Conservation (phyloP, 2,797 vertebrate genomes). For the Tamandua tetradactyla region DNA sequence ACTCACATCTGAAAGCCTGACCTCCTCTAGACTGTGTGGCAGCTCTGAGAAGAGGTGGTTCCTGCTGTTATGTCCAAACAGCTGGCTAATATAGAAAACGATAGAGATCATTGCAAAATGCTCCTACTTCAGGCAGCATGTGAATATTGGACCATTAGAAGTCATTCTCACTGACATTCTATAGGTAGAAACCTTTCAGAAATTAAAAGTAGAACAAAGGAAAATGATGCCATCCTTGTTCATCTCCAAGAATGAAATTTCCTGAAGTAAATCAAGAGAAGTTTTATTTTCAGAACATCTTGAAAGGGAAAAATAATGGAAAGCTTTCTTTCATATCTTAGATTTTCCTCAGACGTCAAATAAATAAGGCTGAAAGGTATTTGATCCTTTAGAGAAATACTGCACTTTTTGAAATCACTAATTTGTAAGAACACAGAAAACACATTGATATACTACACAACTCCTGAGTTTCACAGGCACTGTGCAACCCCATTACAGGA, state of each 20-base stretch:
- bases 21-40: fast-evolving
- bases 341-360: background rate
- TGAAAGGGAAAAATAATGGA: background rate
- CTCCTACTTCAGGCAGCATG: background rate
- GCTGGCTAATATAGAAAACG: background rate
- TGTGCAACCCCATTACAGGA: background rate
- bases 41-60: background rate
- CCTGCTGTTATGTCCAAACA: background rate
- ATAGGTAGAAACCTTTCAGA: background rate
- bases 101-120: background rate
- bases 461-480: background rate
- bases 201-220: background rate
- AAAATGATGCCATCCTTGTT: background rate
- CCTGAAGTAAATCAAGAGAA: background rate
- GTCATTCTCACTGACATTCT: background rate
- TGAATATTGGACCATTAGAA: background rate
- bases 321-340: background rate
- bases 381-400: background rate
- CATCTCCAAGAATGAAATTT: background rate
- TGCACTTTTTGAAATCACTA: background rate
- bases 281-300: background rate
- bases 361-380: background rate
- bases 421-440: background rate
- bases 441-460: background rate
- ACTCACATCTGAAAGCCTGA: background rate